Conservation (phyloP, 2,797 vertebrate genomes). For the Peromyscus eremicus region DNA sequence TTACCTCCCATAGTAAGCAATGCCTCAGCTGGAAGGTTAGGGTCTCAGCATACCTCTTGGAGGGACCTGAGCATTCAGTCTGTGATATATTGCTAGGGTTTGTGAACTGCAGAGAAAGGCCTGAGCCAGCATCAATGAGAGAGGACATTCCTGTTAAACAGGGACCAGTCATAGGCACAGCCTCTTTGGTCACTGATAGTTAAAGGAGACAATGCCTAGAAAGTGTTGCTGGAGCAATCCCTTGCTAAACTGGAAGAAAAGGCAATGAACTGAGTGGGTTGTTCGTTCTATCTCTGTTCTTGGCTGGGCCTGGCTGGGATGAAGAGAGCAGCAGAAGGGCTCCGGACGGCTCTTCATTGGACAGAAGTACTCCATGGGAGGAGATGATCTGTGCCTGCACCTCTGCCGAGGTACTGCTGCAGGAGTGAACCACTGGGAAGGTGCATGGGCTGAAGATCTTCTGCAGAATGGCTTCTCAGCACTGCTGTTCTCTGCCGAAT, state of each 20-base stretch:
- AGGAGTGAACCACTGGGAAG: neutral
- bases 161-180: neutral
- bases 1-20: neutral
- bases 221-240: neutral
- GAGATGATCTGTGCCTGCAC: neutral
- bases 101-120: neutral
- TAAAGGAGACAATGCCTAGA: neutral
- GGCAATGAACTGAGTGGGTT: too few relatives aligned
- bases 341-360: neutral
- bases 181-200: neutral
- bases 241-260: neutral
- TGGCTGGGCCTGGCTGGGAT: neutral
- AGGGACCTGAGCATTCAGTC: neutral
- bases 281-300: neutral
- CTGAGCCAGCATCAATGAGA: fast-evolving
- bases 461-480: neutral
- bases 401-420: neutral
- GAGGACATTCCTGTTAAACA: neutral
- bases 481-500: fast-evolving
- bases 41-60: neutral
- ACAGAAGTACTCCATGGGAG: neutral
- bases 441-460: neutral
- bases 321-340: neutral
- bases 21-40: neutral
- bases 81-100: neutral